Base-by-base conservation (phyloP, 2,797 vertebrate genomes). In the Enteromius treurensis region DNA sequence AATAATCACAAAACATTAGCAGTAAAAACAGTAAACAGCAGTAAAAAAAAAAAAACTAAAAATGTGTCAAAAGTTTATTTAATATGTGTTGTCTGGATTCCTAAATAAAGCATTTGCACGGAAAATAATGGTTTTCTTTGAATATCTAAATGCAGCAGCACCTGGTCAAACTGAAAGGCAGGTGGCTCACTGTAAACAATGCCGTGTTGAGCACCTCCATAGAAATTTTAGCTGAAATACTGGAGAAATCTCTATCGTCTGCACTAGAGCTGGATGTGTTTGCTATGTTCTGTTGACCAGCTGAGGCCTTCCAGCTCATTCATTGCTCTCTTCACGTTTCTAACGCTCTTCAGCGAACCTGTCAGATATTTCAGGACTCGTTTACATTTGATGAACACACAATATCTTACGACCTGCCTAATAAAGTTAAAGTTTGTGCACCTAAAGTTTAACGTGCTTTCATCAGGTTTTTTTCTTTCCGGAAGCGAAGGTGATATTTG, bases 381-480 rank as follows among this genome's bases (percentile, higher is more conserved):
- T 26, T 69, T 69, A 23, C 64, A 79, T 55, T 37, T 51, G 60
- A 29, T 13, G 15, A 32, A 32, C 1, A 19, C 60, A 42, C 42
- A 32, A 34, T 51, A 80, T 81, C 79, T 85, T 47, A 80, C n/a
- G 37, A 79, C 70, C 74, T 45, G 77, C 53, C 67, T 82, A 76
- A 26, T 26, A 5, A 2, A 9, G n/a, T 21, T 74, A 49, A 29
- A 21, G 76, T 19, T 42, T 79, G 23, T n/a, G 64, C 64, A 60
- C 51, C 60, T 3, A 32, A 64, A 70, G 58, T 26, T 60, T 40
- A 21, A 81, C 21, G 70, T 23, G 70, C 49, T 84, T 88, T 80
- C 70, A 81, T 65, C 45, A 34, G 79, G 64, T n/a, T 3, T 13
- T n/a, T 80, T 29, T 51, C 77, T 23, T 60, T 73, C 71, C 64